These are phyloP conservation scores for Lysiphlebus fabarum DNA, from an alignment of 1,140 invertebrate species.

Conservation along the genomic window DNA sequence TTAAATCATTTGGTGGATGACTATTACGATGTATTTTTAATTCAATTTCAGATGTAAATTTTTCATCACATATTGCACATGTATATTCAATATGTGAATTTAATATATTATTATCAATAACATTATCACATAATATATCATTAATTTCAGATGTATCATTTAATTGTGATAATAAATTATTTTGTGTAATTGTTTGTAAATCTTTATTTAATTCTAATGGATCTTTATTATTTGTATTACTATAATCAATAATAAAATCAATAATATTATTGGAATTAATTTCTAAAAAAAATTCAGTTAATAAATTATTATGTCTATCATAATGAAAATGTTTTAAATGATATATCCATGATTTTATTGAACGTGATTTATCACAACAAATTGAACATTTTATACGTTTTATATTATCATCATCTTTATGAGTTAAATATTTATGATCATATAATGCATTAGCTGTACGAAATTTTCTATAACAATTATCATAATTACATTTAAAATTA, in stretches of 20 bases:
- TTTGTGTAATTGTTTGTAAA: too few relatives aligned
- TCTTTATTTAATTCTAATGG: too few relatives aligned
- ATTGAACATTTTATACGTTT: slow-evolving; percentile 5
- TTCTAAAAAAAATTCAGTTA: slow-evolving; percentile 11
- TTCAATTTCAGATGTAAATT: not conserved
- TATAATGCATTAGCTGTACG: not conserved
- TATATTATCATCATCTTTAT: not conserved
- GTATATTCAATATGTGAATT: slow-evolving; percentile 5
- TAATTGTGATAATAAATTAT: not conserved
- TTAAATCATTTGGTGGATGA: not conserved
- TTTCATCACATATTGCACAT: slow-evolving; percentile 15
- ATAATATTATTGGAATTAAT: not conserved
- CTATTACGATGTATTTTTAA: slow-evolving; percentile 12
- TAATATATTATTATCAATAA: too few relatives aligned
- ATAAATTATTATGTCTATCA: not conserved
- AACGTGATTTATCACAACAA: slow-evolving; percentile 7
- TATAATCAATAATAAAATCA: not conserved
- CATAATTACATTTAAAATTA: not conserved
- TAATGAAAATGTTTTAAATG: slow-evolving; percentile 20
- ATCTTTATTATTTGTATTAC: not conserved
- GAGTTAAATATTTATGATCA: slow-evolving; percentile 4
- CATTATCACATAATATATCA: too few relatives aligned
- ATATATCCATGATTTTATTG: slow-evolving; percentile 7
- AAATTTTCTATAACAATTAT: slow-evolving; percentile 10
- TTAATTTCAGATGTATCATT: too few relatives aligned